These are phyloP conservation scores for Dipodomys spectabilis DNA, from an alignment of 2,113 vertebrate genomes.

Conservation along the genomic window DNA sequence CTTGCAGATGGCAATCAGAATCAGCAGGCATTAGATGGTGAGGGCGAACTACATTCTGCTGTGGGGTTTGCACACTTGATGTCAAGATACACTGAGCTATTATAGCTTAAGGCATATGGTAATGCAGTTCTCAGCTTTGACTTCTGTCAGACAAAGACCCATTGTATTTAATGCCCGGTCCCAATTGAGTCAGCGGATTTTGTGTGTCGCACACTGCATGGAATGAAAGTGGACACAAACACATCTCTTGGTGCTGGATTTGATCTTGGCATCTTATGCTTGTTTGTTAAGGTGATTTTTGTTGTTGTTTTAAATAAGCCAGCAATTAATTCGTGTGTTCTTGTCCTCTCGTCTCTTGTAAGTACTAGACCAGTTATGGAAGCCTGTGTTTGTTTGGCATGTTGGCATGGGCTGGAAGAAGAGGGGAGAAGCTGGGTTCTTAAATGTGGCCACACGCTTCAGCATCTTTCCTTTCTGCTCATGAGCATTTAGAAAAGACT, in stretches of 20 bases:
- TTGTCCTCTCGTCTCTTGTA: neutral
- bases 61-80: constrained; percentile 45
- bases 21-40: constrained; percentile 23
- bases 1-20: constrained; percentile 50
- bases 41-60: constrained; percentile 38
- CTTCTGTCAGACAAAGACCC: constrained; percentile 64
- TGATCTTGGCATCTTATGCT: constrained; percentile 54
- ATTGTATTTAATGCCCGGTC: constrained; percentile 56
- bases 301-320: constrained; percentile 39
- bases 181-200: constrained; percentile 59
- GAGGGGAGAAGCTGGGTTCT: constrained; percentile 13
- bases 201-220: neutral
- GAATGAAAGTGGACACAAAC: neutral
- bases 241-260: constrained; percentile 46
- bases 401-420: constrained; percentile 41
- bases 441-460: neutral
- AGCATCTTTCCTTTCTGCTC: neutral
- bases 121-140: constrained; percentile 21
- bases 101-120: constrained; percentile 72
- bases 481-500: constrained; percentile 27
- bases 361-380: neutral
- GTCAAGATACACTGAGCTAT: constrained; percentile 74
- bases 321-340: constrained; percentile 42
- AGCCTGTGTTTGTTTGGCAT: constrained; percentile 55
- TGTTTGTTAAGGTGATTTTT: constrained; percentile 57